These are phyloP conservation scores for Exaiptasia diaphana DNA, from an alignment of 64 coral and sea anemone genomes.

Conservation along the genomic window DNA sequence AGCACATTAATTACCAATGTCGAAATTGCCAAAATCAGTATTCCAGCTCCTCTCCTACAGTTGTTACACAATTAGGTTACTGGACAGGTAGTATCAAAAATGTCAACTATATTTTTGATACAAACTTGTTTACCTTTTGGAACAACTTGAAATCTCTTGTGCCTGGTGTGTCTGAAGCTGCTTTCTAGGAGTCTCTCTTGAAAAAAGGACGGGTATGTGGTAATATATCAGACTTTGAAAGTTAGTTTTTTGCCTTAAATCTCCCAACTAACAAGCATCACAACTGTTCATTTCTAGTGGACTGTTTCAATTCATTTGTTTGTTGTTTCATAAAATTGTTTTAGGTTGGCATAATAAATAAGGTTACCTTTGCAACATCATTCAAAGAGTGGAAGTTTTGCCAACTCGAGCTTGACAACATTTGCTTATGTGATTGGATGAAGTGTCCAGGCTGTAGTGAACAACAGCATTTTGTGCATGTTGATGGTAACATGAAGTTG, in stretches of 20 bases:
- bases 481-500: conserved; percentile 29
- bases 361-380: conserved; percentile 2
- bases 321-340: not conserved
- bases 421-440: not conserved
- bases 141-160: conserved; percentile 37
- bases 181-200: conserved; percentile 44
- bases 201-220: conserved; percentile 30
- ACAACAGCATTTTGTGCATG: conserved; percentile 28
- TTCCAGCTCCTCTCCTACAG: conserved; percentile 19
- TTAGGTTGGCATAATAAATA: conserved; percentile 28
- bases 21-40: not conserved
- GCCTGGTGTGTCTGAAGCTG: conserved; percentile 44
- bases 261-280: not conserved
- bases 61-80: conserved; percentile 19
- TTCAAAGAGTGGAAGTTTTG: conserved; percentile 66
- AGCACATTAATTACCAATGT: conserved; percentile 22
- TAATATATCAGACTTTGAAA: not conserved
- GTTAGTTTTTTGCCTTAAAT: not conserved
- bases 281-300: not conserved
- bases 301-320: too few relatives aligned
- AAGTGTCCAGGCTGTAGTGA: conserved; percentile 9
- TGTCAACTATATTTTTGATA: conserved; percentile 49
- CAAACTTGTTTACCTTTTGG: conserved; percentile 55
- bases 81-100: conserved; percentile 64
- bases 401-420: conserved; percentile 26